Conservation (phyloP, 1,140 invertebrate species). For the Ectropis grisescens region DNA sequence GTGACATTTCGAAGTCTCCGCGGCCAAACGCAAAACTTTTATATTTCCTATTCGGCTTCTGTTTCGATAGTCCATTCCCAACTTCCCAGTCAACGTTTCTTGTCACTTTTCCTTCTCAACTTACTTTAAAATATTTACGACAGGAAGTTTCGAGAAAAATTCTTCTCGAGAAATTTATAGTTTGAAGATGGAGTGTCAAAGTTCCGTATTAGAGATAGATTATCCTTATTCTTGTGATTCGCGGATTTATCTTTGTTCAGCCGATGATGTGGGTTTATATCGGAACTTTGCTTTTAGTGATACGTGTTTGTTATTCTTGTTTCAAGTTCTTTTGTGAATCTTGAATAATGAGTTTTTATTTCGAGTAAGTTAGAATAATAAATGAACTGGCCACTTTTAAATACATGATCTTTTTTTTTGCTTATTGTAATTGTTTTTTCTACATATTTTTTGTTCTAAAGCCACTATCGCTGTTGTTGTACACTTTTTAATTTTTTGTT, state of each 20-base stretch:
- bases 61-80: constrained; percentile 40
- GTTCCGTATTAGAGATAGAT: constrained; percentile 38
- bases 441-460: too few relatives aligned
- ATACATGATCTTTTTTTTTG: too few relatives aligned
- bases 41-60: constrained; percentile 42
- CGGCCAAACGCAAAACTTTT: constrained; percentile 45
- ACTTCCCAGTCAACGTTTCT: constrained; percentile 46
- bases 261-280: too few relatives aligned
- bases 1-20: too few relatives aligned
- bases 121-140: constrained; percentile 66
- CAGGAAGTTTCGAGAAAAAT: constrained; percentile 41
- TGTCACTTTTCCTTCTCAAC: constrained; percentile 50
- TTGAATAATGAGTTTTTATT: too few relatives aligned
- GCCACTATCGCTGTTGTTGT: too few relatives aligned
- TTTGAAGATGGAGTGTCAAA: constrained; percentile 35
- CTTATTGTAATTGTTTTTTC: too few relatives aligned
- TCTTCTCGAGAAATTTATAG: constrained; percentile 42
- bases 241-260: constrained; percentile 44
- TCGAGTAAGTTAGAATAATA: too few relatives aligned
- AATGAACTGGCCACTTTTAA: too few relatives aligned
- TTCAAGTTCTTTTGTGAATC: too few relatives aligned
- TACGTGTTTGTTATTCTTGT: constrained; percentile 1
- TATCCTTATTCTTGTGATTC: constrained; percentile 40
- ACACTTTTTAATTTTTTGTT: too few relatives aligned
- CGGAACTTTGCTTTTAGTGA: neutral